phyloP scores from a whole-genome alignment of 2,888 invertebrate genomes.

The Napeogenes inachia region DNA sequence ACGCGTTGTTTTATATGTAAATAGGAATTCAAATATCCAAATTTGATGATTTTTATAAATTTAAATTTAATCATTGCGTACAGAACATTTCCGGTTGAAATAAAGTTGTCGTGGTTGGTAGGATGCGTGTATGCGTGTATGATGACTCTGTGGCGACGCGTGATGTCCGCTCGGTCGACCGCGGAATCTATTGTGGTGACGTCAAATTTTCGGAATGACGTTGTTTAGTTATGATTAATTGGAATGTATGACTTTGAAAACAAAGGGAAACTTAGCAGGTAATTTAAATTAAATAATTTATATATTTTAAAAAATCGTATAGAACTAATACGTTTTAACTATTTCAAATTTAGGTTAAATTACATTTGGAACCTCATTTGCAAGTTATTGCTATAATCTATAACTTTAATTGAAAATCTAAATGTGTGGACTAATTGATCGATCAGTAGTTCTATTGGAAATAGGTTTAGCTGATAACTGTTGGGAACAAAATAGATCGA shows the following conservation, averaged over 20 bases:
- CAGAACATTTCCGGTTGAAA: constrained; percentile 4
- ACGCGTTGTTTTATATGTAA: not conserved
- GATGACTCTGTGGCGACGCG: constrained; percentile 15
- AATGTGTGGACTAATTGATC: too few species aligned
- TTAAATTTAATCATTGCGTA: not conserved
- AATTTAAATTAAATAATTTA: too few species aligned
- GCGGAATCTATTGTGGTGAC: constrained; percentile 34
- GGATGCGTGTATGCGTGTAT: constrained; percentile 9
- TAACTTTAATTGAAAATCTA: too few species aligned
- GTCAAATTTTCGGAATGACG: constrained; percentile 29
- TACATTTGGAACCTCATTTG: too few species aligned
- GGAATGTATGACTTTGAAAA: not conserved
- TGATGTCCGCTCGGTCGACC: constrained; percentile 30
- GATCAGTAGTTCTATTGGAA: too few species aligned
- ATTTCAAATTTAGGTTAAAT: too few species aligned
- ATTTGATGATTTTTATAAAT: not conserved
- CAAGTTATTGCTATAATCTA: too few species aligned
- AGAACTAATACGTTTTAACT: too few species aligned
- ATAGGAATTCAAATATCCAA: not conserved
- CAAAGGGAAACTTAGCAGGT: not conserved
- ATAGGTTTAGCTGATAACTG: too few species aligned
- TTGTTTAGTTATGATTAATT: constrained; percentile 5
- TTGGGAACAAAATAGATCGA: too few species aligned
- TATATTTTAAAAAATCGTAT: too few species aligned
- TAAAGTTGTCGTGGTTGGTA: constrained; percentile 6